Evolutionary conservation across 2,113 vertebrate species (phyloP), one percentile per base, ranked within the genome.

Genomic region (Corvus moneduloides): DNA sequence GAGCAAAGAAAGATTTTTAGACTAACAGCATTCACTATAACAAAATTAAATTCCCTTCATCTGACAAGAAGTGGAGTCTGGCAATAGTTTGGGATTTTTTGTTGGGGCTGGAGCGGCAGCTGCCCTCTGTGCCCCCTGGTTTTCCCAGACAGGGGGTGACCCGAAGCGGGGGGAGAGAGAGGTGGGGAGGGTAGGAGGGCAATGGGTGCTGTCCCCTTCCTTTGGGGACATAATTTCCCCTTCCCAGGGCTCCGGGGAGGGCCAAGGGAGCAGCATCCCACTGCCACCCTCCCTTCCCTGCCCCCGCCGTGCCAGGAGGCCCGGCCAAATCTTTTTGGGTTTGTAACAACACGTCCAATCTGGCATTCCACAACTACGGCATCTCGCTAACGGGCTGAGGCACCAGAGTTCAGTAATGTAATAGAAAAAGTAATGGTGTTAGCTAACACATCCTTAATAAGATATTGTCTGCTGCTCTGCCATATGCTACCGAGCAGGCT

Each of bases 381-480:
- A 66, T 97, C 96, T 91, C 28, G 21, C 97, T 97, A 97, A 98
- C 96, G 89, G 87, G 96, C 94, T 64, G 97, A 97, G 97, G 97
- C 97, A 97, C 96, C 97, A 76, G 97, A 97, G 97, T 97, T 97
- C 97, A 92, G 92, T 98, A 98, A 98, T 97, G 93, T 94, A 97
- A 98, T 98, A 97, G 95, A 97, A 97, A 96, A 97, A 98, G 97
- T 98, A 97, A 98, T 94, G 96, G 97, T 96, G 98, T 98, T 98
- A 98, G 98, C 97, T 97, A 98, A 98, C 97, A 98, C 97, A 97
- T 97, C 97, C 97, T 98, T 98, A 98, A 98, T 98, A 98, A 98
- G 98, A 98, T 98, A 98, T 97, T 98, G 97, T 98, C 95, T 94
- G 71, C 94, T 97, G 97, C 97, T 98, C 97, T 98, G 97, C 98